A percentile compares a stretch with the other conserved stretches of the same genome.
phyloP scores from a whole-genome alignment of 30 jellyfish, hydroid and myxozoan genomes.

The Hydractinia echinata region DNA sequence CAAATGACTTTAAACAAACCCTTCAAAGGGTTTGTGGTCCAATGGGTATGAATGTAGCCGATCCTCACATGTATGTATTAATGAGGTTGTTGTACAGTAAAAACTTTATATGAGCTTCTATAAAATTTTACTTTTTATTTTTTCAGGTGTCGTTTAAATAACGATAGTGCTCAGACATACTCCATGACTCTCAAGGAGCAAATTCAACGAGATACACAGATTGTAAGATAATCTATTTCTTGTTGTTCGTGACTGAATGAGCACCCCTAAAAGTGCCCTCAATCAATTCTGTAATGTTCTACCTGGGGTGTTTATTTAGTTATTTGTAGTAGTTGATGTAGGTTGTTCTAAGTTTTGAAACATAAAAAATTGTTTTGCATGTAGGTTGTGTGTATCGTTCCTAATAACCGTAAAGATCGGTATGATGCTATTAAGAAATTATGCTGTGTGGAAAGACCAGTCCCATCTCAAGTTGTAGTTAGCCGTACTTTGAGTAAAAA shows the following conservation, averaged over 20 bases:
- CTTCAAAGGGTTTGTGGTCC: constrained; percentile 76
- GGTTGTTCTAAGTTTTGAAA: too few relatives aligned
- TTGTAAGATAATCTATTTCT: constrained; percentile 40
- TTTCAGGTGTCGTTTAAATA: constrained; percentile 40
- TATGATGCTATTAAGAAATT: constrained; percentile 91
- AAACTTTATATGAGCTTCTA: background rate
- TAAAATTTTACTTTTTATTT: background rate
- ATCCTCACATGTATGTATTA: constrained; percentile 63
- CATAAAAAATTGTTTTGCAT: background rate
- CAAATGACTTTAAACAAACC: constrained; percentile 71
- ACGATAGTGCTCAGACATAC: constrained; percentile 70
- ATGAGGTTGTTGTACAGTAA: background rate
- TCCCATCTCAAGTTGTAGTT: constrained; percentile 93
- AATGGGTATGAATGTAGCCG: constrained; percentile 69
- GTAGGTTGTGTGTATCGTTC: constrained; percentile 90
- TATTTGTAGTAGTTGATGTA: too few relatives aligned
- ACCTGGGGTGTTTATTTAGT: too few relatives aligned
- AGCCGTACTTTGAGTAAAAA: constrained; percentile 79
- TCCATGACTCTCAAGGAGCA: constrained; percentile 68
- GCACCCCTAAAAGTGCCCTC: too few relatives aligned
- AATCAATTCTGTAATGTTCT: too few relatives aligned
- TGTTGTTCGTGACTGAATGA: background rate
- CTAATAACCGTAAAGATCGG: constrained; percentile 86
- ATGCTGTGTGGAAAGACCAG: constrained; percentile 88
- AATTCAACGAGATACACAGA: constrained; percentile 42